Evolutionary conservation across 2,113 vertebrate genomes (phyloP).

Genomic region (Petaurus breviceps): DNA sequence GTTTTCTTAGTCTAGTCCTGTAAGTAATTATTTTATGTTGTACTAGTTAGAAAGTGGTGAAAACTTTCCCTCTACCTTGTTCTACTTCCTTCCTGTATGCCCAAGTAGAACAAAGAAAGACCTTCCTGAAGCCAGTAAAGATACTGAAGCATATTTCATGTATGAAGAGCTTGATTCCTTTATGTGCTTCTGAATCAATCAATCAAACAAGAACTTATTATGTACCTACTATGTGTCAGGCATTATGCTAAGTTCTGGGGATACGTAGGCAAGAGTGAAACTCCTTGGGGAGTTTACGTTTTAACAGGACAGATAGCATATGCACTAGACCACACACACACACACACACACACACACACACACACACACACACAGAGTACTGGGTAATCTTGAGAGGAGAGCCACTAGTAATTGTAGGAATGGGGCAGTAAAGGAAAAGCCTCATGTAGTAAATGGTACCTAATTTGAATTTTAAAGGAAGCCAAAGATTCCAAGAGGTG

Average conservation of each 20-base stretch:
- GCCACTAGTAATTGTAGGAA: background rate
- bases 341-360: too few species aligned
- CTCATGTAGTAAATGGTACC: background rate
- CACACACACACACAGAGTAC: background rate
- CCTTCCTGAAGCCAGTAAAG: background rate
- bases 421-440: background rate
- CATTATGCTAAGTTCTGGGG: background rate
- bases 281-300: background rate
- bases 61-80: background rate
- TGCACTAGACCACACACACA: too few species aligned
- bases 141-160: background rate
- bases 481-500: background rate
- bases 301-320: background rate
- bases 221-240: background rate
- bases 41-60: background rate
- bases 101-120: background rate
- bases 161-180: background rate
- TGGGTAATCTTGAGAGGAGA: background rate
- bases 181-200: background rate
- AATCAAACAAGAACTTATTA: background rate
- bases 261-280: background rate
- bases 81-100: background rate
- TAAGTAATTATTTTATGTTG: background rate
- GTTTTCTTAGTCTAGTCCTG: background rate
- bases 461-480: background rate